A percentile compares a stretch with the other conserved stretches of the same genome.
Evolutionary conservation across 2,113 vertebrate species (phyloP).

Genomic region (Lampris incognitus): DNA sequence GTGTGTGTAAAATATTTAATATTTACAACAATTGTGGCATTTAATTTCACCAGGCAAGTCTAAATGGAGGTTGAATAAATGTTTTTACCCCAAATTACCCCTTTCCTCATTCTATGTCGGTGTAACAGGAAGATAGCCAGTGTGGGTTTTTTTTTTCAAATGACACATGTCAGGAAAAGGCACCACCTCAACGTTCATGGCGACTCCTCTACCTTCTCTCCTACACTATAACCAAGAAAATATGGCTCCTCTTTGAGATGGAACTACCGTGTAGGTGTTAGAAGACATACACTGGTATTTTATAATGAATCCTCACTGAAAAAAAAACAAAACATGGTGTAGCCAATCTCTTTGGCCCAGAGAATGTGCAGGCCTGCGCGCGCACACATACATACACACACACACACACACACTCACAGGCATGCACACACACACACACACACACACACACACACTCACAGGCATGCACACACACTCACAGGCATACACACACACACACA

Average conservation of each 20-base stretch:
- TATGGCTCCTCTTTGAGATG: constrained; percentile 30
- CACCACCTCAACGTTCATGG: constrained; percentile 44
- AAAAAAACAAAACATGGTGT: constrained; percentile 43
- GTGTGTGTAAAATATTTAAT: too few relatives aligned
- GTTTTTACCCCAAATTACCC: constrained; percentile 51
- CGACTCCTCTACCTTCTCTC: constrained; percentile 16
- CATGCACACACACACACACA: constrained; percentile 15
- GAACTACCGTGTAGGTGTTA: constrained; percentile 10
- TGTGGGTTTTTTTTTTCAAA: constrained; percentile 53
- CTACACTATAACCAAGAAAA: constrained; percentile 1
- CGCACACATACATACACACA: constrained; percentile 19
- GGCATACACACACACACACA: constrained; percentile 22
- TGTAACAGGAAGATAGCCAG: constrained; percentile 48
- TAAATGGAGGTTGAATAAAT: constrained; percentile 53
- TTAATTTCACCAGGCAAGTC: constrained; percentile 33
- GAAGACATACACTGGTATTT: constrained; percentile 27
- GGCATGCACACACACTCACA: constrained; percentile 5
- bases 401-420: constrained; percentile 24
- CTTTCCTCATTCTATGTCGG: constrained; percentile 37
- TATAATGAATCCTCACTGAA: constrained; percentile 52
- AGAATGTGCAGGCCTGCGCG: not conserved
- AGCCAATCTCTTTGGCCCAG: constrained; percentile 1
- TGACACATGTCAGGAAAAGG: constrained; percentile 66
- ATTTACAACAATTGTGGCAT: too few relatives aligned
- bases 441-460: constrained; percentile 10